A percentile compares a stretch with the other conserved stretches of the same genome.
phyloP scores from a whole-genome alignment of 2,113 vertebrate species.

The Heptranchias perlo region DNA sequence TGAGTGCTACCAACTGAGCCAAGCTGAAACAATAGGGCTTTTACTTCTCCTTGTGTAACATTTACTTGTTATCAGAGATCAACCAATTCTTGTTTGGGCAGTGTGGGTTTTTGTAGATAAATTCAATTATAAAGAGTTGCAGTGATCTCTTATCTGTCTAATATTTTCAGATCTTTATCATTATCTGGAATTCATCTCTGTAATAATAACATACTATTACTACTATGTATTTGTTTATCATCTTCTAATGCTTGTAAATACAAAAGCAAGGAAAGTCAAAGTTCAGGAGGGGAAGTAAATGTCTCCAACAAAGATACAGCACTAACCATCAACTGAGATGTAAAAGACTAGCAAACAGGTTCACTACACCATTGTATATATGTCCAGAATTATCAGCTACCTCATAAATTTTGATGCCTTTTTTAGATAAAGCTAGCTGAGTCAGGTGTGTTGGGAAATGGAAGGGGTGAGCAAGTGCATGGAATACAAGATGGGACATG shows the following conservation, averaged over 20 bases:
- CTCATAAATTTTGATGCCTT: neutral
- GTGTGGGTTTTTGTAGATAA: neutral
- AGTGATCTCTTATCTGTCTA: neutral
- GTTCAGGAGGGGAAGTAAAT: neutral
- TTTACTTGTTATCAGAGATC: neutral
- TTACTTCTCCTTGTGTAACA: neutral
- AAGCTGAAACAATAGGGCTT: neutral
- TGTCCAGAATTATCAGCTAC: neutral
- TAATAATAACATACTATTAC: neutral
- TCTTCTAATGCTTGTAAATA: neutral
- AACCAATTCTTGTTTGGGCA: neutral
- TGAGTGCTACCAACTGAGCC: neutral
- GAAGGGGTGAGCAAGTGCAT: neutral
- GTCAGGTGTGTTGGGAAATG: neutral
- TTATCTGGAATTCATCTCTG: neutral
- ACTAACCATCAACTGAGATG: neutral
- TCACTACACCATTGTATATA: neutral
- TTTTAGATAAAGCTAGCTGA: neutral
- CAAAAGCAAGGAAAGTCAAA: neutral
- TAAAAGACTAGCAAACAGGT: neutral
- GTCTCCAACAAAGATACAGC: neutral
- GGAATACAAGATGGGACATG: neutral
- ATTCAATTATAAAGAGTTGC: neutral
- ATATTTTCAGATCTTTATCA: constrained; percentile 1
- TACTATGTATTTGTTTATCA: neutral